phyloP scores from a whole-genome alignment of 2,797 vertebrate genomes.

The Etheostoma perlongum region DNA sequence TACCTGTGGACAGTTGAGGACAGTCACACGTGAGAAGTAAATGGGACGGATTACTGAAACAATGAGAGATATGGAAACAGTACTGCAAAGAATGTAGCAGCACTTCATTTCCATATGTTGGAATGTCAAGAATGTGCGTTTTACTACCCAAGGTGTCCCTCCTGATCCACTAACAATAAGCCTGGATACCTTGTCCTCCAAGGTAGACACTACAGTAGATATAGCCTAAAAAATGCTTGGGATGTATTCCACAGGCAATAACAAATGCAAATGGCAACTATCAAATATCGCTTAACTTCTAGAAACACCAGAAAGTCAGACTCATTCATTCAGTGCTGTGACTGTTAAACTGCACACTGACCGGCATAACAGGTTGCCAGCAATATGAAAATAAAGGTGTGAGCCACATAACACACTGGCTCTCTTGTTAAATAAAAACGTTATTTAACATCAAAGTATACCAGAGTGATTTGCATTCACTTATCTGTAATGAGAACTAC shows the following conservation, averaged over 20 bases:
- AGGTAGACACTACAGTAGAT: slow-evolving; percentile 29
- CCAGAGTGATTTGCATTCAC: neutral
- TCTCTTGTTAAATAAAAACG: too few species aligned
- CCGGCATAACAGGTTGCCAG: slow-evolving; percentile 46
- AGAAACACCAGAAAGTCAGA: neutral
- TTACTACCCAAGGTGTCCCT: neutral
- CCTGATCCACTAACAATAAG: neutral
- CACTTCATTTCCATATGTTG: neutral
- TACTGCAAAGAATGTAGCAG: neutral
- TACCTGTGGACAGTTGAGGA: slow-evolving; percentile 83
- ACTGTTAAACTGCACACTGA: neutral
- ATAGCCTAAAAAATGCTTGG: neutral
- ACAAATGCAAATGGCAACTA: neutral
- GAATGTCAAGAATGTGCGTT: neutral
- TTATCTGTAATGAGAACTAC: neutral
- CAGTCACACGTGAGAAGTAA: slow-evolving; percentile 4
- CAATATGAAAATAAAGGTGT: slow-evolving; percentile 7
- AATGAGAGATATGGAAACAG: neutral
- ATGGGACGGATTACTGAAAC: neutral
- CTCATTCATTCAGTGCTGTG: neutral
- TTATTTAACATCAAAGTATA: neutral
- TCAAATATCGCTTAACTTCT: neutral
- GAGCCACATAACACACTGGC: neutral
- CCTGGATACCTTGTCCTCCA: slow-evolving; percentile 2
- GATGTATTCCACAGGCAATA: neutral